Conservation (phyloP, 2,113 vertebrate species). For the Otus sunia region DNA sequence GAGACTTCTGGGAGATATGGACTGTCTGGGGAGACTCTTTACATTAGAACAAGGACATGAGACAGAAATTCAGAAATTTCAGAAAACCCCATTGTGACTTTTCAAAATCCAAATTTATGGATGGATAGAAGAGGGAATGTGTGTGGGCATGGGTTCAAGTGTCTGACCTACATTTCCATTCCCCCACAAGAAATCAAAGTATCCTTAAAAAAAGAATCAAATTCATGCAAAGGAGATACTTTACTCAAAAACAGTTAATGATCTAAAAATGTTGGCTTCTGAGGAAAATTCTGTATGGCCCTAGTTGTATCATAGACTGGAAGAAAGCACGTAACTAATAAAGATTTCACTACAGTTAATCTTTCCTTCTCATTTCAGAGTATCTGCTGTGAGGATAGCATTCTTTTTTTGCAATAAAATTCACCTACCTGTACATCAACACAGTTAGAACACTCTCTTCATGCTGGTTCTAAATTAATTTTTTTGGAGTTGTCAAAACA, state of each 20-base stretch:
- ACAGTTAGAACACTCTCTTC: background rate
- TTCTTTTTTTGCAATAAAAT: background rate
- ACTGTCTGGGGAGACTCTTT: background rate
- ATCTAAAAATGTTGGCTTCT: background rate
- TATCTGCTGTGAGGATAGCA: background rate
- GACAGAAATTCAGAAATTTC: background rate
- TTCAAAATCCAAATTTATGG: background rate
- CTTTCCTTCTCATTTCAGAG: background rate
- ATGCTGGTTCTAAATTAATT: background rate
- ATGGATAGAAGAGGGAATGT: background rate
- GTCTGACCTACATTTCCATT: background rate
- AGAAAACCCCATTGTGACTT: background rate
- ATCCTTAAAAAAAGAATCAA: background rate
- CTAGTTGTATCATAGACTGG: background rate
- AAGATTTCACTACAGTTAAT: background rate
- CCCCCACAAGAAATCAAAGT: background rate
- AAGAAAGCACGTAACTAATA: background rate
- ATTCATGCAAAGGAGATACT: background rate
- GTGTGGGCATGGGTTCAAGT: slow-evolving; percentile 12
- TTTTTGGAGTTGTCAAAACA: background rate
- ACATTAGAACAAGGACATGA: background rate
- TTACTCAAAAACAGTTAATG: background rate
- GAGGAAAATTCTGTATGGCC: background rate
- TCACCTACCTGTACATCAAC: background rate
- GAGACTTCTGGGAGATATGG: background rate